These are phyloP conservation scores for Galeruca laticollis DNA, from an alignment of 2,888 invertebrate species.

Conservation along the genomic window DNA sequence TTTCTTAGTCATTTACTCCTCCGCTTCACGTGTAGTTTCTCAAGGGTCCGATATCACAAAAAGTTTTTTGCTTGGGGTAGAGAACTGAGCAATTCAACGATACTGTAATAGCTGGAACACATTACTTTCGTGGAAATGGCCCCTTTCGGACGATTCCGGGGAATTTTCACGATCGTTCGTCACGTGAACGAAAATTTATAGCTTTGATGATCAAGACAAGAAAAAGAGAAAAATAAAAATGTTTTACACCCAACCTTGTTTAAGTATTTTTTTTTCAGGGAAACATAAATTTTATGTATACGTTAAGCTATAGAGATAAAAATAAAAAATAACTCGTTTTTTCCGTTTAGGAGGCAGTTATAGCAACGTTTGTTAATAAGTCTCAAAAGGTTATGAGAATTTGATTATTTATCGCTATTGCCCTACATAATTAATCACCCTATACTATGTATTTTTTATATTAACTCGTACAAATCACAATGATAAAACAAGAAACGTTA, in stretches of 20 bases:
- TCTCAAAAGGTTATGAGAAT: too few relatives aligned
- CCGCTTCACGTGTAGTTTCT: slow-evolving; percentile 25
- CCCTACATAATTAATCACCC: too few relatives aligned
- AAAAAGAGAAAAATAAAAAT: neutral
- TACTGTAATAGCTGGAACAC: slow-evolving; percentile 58
- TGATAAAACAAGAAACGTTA: too few relatives aligned
- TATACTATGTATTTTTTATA: too few relatives aligned
- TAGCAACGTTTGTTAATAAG: too few relatives aligned
- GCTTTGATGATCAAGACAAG: slow-evolving; percentile 25
- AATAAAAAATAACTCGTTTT: too few relatives aligned
- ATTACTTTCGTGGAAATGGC: slow-evolving; percentile 56
- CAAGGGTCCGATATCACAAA: slow-evolving; percentile 29
- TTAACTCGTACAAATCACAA: too few relatives aligned
- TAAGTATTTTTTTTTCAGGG: too few relatives aligned
- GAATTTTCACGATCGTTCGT: slow-evolving; percentile 34
- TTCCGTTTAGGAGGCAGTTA: too few relatives aligned
- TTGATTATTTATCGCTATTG: too few relatives aligned
- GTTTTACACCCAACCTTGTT: neutral
- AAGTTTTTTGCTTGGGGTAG: slow-evolving; percentile 40
- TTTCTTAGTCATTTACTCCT: slow-evolving; percentile 21
- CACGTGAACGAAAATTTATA: slow-evolving; percentile 25
- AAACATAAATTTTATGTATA: too few relatives aligned
- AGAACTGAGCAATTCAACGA: slow-evolving; percentile 47
- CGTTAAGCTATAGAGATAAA: too few relatives aligned
- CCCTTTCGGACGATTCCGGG: slow-evolving; percentile 49